Evolutionary conservation across 2,113 vertebrate genomes (phyloP), one percentile per base, ranked within the genome.

Genomic region (Xyliphius kryptos): DNA sequence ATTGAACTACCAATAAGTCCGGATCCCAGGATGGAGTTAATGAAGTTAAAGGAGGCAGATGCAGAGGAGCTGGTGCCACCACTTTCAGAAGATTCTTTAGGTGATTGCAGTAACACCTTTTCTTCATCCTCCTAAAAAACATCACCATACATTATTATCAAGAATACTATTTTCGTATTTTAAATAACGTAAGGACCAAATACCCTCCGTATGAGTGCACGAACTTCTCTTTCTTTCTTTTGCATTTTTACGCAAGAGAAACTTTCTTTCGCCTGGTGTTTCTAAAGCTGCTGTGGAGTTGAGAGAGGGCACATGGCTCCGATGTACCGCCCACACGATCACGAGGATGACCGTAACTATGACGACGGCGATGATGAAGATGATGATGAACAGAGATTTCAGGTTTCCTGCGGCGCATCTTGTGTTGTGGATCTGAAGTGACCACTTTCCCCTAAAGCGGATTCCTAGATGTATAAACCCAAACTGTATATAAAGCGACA

Each of bases 21-120:
- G 17, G 93, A 94, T 83, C 94, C 94, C 74, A 92, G 91, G 44
- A 97, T 95, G 22, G 95, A 97, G 76, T 97, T 99, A 74, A 93
- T 89, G 61, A 98, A 86, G 76, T 97, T 99, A 81, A 96, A 96
- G 20, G 85, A 86, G 12, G 94, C 94, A 56, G 88, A 85, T 38
- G 82, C 83, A 41, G 84, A 71, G 44, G 81, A 84, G 63, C 83
- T 73, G 20, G 76, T 87, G 68, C 81, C 71, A 13, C 40, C 41
- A 11, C 40, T 36, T 54, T 82, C 76, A 74, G 53, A 67, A 19
- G 72, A 63, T 20, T 62, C 68, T 53, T 68, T 81, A 11, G 69
- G 62, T 8, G 85, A 65, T 49, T 61, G 72, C 74, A 94, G 58
- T 1, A 97, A 82, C 3, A 56, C 78, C 64, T 72, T 81, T 79